A percentile compares a stretch with the other conserved stretches of the same genome.
Conservation (phyloP, 2,797 vertebrate genomes). For the Acanthiza pusilla region DNA sequence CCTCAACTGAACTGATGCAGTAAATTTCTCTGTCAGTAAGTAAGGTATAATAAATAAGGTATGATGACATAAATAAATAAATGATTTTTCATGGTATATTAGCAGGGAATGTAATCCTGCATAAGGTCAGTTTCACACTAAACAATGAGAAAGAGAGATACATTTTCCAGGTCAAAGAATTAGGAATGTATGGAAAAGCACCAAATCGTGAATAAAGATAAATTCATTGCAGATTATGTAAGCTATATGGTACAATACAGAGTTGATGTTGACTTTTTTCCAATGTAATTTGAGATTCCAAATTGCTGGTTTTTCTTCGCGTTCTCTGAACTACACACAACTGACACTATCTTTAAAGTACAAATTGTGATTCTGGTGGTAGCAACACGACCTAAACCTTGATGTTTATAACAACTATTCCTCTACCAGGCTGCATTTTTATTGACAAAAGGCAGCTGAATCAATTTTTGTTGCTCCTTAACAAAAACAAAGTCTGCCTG, state of each 20-base stretch:
- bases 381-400: neutral
- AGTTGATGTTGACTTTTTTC: neutral
- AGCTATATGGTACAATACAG: neutral
- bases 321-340: neutral
- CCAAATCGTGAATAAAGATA: neutral
- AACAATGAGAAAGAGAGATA: neutral
- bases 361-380: neutral
- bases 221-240: neutral
- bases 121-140: neutral
- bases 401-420: neutral
- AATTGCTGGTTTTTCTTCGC: neutral
- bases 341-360: neutral
- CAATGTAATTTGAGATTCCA: neutral
- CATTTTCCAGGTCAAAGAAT: neutral
- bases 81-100: neutral
- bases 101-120: neutral
- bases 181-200: neutral
- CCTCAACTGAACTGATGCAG: neutral
- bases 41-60: conserved; percentile 7
- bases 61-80: conserved; percentile 28
- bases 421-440: neutral
- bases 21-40: neutral
- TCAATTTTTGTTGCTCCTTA: conserved; percentile 17
- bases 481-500: neutral
- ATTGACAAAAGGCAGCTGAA: conserved; percentile 30